A percentile compares a stretch with the other conserved stretches of the same genome.
phyloP scores from a whole-genome alignment of 1,140 invertebrate genomes.

The Drosophila baimaii region DNA sequence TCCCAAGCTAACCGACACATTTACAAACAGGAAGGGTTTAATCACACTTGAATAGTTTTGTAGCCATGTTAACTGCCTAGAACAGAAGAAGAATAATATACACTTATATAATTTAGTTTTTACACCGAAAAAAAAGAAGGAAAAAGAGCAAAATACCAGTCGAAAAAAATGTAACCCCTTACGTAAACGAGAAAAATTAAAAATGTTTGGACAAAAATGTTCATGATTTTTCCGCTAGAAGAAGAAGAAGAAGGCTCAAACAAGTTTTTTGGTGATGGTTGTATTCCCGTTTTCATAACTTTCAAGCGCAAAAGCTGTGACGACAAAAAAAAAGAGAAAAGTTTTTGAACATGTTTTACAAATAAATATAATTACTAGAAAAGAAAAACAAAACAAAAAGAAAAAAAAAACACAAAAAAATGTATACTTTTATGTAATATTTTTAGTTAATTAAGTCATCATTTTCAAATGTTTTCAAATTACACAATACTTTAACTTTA shows the following conservation, averaged over 20 bases:
- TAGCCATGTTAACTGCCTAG: constrained; percentile 81
- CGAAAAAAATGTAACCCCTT: constrained; percentile 12
- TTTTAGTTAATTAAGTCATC: constrained; percentile 53
- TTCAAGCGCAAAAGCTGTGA: constrained; percentile 55
- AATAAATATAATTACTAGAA: constrained; percentile 39
- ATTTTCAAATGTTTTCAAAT: constrained; percentile 64
- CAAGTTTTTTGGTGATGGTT: constrained; percentile 64
- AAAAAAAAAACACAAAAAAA: constrained; percentile 23
- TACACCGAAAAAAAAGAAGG: constrained; percentile 26
- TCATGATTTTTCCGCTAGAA: constrained; percentile 55
- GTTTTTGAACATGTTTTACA: constrained; percentile 53
- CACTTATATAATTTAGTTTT: constrained; percentile 67
- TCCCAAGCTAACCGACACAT: constrained; percentile 46
- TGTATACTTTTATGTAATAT: constrained; percentile 22
- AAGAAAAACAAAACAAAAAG: constrained; percentile 27
- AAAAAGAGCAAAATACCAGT: constrained; percentile 20
- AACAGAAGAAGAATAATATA: constrained; percentile 70
- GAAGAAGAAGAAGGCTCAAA: constrained; percentile 48
- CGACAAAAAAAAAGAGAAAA: constrained; percentile 36
- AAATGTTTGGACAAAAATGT: constrained; percentile 24
- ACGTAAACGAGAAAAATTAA: constrained; percentile 14
- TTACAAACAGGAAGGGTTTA: constrained; percentile 64
- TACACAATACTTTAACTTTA: constrained; percentile 40
- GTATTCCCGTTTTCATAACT: constrained; percentile 44
- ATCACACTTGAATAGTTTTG: constrained; percentile 76